A percentile compares a stretch with the other conserved stretches of the same genome.
These are phyloP conservation scores for Dynastes grantii DNA, from an alignment of 2,888 invertebrate genomes.

Conservation along the genomic window DNA sequence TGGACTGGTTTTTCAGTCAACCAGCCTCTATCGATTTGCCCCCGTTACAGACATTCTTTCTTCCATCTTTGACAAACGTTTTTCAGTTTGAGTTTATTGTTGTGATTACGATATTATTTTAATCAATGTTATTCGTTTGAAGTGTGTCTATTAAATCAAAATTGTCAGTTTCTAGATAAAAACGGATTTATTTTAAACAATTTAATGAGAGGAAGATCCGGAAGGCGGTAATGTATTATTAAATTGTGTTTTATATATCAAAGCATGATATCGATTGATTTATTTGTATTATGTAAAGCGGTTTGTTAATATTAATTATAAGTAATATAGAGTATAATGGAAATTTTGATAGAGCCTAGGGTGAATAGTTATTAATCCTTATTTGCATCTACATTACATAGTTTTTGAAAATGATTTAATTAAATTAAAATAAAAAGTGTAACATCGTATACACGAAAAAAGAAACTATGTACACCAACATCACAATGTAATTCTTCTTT, in stretches of 20 bases:
- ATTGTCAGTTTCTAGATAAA: constrained; percentile 37
- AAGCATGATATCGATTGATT: constrained; percentile 33
- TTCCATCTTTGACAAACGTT: constrained; percentile 24
- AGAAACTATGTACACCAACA: no score
- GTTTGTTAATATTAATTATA: neutral
- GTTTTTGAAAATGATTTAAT: no score
- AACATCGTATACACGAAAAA: no score
- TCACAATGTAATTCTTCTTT: neutral
- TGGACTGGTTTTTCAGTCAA: constrained; percentile 34
- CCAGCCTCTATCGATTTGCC: constrained; percentile 41
- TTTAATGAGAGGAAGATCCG: constrained; percentile 64
- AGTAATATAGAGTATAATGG: neutral
- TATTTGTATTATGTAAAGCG: constrained; percentile 15
- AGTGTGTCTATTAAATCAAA: constrained; percentile 30
- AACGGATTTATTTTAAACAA: neutral
- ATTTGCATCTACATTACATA: no score
- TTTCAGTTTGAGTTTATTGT: constrained; percentile 27
- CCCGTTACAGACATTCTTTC: constrained; percentile 37
- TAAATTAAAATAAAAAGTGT: no score
- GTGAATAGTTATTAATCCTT: no score
- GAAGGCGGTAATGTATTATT: constrained; percentile 62
- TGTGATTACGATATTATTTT: constrained; percentile 18
- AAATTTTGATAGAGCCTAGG: no score
- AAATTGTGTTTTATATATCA: constrained; percentile 10
- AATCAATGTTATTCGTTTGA: constrained; percentile 22